Evolutionary conservation across 2,113 vertebrate genomes (phyloP).

Genomic region (Paralichthys olivaceus): DNA sequence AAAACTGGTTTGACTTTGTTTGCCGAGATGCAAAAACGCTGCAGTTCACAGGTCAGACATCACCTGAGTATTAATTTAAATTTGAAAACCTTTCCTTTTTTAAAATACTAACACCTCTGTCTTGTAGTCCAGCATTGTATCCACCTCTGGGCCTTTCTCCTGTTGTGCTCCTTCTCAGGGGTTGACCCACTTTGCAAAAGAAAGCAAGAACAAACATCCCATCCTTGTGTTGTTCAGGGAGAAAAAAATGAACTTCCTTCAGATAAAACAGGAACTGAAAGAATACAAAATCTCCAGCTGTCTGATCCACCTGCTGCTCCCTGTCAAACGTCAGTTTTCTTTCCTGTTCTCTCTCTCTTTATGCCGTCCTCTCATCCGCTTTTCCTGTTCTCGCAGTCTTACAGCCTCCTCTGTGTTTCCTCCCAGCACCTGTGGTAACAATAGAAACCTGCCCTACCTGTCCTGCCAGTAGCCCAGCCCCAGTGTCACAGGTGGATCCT

Average conservation of each 20-base stretch:
- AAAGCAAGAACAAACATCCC: conserved; percentile 24
- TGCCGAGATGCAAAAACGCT: conserved; percentile 18
- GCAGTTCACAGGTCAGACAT: conserved; percentile 1
- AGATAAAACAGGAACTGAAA: background rate
- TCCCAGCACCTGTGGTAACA: conserved; percentile 67
- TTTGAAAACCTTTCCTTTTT: too few relatives aligned
- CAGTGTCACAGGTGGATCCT: conserved; percentile 59
- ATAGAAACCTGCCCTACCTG: conserved; percentile 77
- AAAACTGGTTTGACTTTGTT: conserved; percentile 51
- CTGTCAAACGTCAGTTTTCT: conserved; percentile 8
- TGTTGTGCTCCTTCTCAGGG: conserved; percentile 64
- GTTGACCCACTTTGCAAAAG: conserved; percentile 55
- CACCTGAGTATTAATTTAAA: background rate
- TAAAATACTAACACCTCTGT: background rate
- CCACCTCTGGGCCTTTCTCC: conserved; percentile 18
- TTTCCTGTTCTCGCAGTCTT: conserved; percentile 35
- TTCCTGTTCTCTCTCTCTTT: background rate
- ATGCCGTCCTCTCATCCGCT: conserved; percentile 32
- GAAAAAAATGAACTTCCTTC: background rate
- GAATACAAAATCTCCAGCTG: background rate
- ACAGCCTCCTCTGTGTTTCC: background rate
- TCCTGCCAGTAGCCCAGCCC: conserved; percentile 46
- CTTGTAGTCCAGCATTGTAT: background rate
- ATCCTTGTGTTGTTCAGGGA: conserved; percentile 2
- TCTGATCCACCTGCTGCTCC: conserved; percentile 43